A percentile compares a stretch with the other conserved stretches of the same genome.
Evolutionary conservation across 2,797 vertebrate species (phyloP).

Genomic region (Tokudaia muenninki): DNA sequence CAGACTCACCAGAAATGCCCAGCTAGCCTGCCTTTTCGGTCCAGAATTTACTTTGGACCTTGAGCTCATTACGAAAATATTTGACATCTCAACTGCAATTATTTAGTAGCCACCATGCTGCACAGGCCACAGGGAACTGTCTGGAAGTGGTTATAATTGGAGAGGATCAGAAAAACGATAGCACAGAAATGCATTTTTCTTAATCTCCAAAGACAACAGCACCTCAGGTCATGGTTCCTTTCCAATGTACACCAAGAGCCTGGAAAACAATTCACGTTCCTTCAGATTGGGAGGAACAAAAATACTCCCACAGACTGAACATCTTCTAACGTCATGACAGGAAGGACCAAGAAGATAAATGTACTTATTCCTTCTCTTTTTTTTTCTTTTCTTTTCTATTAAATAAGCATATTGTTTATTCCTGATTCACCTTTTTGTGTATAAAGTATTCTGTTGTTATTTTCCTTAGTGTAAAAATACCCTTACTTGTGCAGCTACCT

Average conservation of each 20-base stretch:
- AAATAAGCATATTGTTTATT: background rate
- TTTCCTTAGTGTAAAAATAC: background rate
- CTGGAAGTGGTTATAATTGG: slow-evolving; percentile 81
- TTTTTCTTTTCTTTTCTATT: too few species aligned
- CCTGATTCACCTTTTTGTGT: background rate
- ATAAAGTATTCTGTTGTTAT: slow-evolving; percentile 15
- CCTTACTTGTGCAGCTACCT: background rate
- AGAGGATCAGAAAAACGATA: slow-evolving; percentile 82
- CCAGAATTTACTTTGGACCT: slow-evolving; percentile 70
- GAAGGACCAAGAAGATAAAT: slow-evolving; percentile 36
- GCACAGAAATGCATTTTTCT: slow-evolving; percentile 81
- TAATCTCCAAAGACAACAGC: slow-evolving; percentile 86
- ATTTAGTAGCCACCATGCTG: slow-evolving; percentile 73
- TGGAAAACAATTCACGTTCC: slow-evolving; percentile 83
- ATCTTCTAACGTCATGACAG: slow-evolving; percentile 71
- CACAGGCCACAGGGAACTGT: slow-evolving; percentile 80
- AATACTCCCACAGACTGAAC: slow-evolving; percentile 79
- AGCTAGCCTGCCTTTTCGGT: slow-evolving; percentile 44
- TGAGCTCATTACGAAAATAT: slow-evolving; percentile 82
- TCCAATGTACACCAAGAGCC: slow-evolving; percentile 78
- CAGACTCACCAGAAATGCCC: slow-evolving; percentile 57
- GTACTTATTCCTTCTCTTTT: background rate
- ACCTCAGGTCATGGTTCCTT: slow-evolving; percentile 85
- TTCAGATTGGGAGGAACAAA: slow-evolving; percentile 82
- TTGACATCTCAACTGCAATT: slow-evolving; percentile 81